phyloP scores from a whole-genome alignment of 1,140 invertebrate species.

The Microplitis demolitor region DNA sequence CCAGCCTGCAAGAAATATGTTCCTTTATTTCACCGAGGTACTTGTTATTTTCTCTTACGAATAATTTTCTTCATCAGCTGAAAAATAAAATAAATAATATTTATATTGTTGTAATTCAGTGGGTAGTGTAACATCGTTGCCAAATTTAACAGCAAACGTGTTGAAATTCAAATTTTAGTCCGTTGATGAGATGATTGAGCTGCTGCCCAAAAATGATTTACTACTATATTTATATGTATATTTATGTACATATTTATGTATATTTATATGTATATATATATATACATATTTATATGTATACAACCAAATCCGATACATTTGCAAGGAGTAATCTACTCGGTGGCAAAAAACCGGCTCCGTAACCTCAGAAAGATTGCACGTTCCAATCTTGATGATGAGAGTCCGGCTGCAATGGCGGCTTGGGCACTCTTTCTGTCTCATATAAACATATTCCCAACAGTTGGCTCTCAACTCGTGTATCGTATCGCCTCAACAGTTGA shows the following conservation, averaged over 20 bases:
- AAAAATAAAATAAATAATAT: not conserved
- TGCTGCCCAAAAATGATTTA: too few relatives aligned
- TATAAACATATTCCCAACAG: too few relatives aligned
- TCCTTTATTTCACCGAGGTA: not conserved
- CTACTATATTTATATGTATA: too few relatives aligned
- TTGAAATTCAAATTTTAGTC: too few relatives aligned
- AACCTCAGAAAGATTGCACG: not conserved
- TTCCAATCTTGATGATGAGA: conserved; percentile 4
- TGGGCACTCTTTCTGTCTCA: not conserved
- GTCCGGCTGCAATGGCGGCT: not conserved
- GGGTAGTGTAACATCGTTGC: too few relatives aligned
- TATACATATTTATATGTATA: too few relatives aligned
- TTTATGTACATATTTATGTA: too few relatives aligned
- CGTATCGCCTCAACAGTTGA: too few relatives aligned
- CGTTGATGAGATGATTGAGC: too few relatives aligned
- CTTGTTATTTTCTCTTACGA: conserved; percentile 6
- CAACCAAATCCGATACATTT: not conserved
- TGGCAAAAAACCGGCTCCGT: not conserved
- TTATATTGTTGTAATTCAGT: not conserved
- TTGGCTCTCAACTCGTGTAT: too few relatives aligned
- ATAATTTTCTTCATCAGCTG: not conserved
- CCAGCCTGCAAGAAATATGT: conserved; percentile 1
- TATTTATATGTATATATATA: too few relatives aligned
- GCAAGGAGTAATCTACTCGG: not conserved
- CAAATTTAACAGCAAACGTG: too few relatives aligned